These are phyloP conservation scores for Molothrus ater DNA, from an alignment of 2,797 vertebrate genomes.

Conservation along the genomic window DNA sequence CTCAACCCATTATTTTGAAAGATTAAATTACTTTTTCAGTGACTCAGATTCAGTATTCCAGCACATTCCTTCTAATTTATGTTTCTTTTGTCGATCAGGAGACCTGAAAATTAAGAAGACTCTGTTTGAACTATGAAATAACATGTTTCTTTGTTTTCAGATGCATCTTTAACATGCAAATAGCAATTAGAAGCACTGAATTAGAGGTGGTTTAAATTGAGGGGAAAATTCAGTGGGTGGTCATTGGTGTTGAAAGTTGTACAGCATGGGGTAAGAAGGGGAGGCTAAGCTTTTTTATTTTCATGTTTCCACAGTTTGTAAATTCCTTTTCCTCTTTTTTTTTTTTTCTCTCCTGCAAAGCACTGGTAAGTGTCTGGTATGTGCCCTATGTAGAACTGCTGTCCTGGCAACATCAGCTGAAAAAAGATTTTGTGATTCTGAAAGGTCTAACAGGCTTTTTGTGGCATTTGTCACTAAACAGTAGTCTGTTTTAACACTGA, in stretches of 20 bases:
- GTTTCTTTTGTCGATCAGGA: not conserved
- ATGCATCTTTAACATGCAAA: not conserved
- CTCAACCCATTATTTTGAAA: not conserved
- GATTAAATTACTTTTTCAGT: not conserved
- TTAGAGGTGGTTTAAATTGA: not conserved
- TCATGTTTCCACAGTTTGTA: not conserved
- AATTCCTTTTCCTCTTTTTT: not conserved
- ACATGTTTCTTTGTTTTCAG: not conserved
- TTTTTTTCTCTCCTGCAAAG: not conserved
- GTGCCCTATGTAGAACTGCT: not conserved
- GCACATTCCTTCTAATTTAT: not conserved
- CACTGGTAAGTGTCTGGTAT: not conserved
- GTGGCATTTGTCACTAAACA: conserved; percentile 6
- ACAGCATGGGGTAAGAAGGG: not conserved
- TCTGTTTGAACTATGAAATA: not conserved
- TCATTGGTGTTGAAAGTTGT: not conserved
- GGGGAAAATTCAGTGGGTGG: not conserved
- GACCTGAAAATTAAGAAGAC: not conserved
- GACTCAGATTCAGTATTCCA: not conserved
- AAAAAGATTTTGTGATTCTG: conserved; percentile 13
- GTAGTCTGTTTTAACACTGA: not conserved
- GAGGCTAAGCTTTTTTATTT: not conserved
- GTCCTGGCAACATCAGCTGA: conserved; percentile 2
- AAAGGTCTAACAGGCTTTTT: not conserved
- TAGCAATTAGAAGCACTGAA: not conserved